Evolutionary conservation across 2,888 invertebrate species (phyloP), one percentile per base, ranked within the genome.

Genomic region (Matsumyia berberina): DNA sequence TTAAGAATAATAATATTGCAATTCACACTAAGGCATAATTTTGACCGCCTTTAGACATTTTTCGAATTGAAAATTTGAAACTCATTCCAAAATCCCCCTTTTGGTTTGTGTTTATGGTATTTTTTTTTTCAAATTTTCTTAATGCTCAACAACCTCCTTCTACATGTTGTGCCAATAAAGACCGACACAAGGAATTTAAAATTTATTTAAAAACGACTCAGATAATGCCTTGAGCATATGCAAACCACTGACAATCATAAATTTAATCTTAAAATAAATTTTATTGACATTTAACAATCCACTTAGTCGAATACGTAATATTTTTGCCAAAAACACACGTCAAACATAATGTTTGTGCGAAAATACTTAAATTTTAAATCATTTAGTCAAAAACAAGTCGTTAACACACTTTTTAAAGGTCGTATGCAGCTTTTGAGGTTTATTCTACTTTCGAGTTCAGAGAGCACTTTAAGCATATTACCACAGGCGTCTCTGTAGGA

Each of bases 251-350:
- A 4, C 24, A 4, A 24, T 24, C 2, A 4, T 11, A 33, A 62
- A 62, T 42, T 60, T 15, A 15, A 53, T 33, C 33, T 55, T 53
- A 53, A 53, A 12, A 15, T 2, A 4, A 12, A 29, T 42, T 29
- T 39, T 42, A 6, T 42, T 15, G 12, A 6, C 12, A 11, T 42
- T 66, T 66, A 33, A 49, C 44, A 19, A 19, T 17, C 55, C 55
- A 55, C 55, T 44, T 24, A 35, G 55, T 17, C 33, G 69, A 31
- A 55, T 69, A 49, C 64, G 64, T 35, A 64, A 49, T 46, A 55
- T 44, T 31, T 29, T 11, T 12, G 24, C 19, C 11, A 6, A 29
- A 29, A n/a, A 53, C 1, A 24, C 4, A 24, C 17, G 11, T n/a
- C 12, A 33, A 5, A 6, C 0, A 3, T 0, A 24, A 6, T 11